Percentiles rank a stretch among this genome's conserved stretches.
phyloP scores from a whole-genome alignment of 2,113 vertebrate species.

The Lutjanus erythropterus region DNA sequence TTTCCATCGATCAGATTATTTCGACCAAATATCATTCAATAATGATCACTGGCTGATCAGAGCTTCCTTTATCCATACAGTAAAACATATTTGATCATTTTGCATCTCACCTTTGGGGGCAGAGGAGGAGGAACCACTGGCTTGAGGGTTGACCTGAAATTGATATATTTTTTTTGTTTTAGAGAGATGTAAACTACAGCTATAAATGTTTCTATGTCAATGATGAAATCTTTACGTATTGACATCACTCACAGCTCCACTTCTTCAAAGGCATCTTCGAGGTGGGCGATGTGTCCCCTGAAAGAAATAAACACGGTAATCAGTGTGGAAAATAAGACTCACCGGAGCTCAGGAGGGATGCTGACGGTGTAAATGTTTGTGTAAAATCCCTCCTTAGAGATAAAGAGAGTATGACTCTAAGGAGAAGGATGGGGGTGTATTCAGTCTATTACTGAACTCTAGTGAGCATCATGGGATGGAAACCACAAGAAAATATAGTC shows the following conservation, averaged over 20 bases:
- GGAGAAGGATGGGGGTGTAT: neutral
- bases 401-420: neutral
- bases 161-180: neutral
- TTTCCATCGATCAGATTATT: too few relatives aligned
- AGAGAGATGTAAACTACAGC: neutral
- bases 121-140: constrained; percentile 91
- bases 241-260: constrained; percentile 88
- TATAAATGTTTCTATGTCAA: neutral
- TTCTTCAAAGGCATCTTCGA: constrained; percentile 88
- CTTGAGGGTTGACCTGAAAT: constrained; percentile 92
- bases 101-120: constrained; percentile 92
- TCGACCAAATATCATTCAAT: too few relatives aligned
- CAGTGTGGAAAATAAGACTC: constrained; percentile 15
- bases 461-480: constrained; percentile 4
- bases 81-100: neutral
- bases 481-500: constrained; percentile 3
- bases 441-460: neutral
- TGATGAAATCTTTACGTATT: neutral
- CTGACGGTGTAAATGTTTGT: constrained; percentile 29
- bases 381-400: constrained; percentile 29
- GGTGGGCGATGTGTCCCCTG: constrained; percentile 89
- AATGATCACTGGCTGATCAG: too few relatives aligned
- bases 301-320: constrained; percentile 26
- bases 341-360: neutral
- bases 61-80: too few relatives aligned